Base-by-base conservation (phyloP, 2,888 invertebrate genomes). In the Germaria angustata region DNA sequence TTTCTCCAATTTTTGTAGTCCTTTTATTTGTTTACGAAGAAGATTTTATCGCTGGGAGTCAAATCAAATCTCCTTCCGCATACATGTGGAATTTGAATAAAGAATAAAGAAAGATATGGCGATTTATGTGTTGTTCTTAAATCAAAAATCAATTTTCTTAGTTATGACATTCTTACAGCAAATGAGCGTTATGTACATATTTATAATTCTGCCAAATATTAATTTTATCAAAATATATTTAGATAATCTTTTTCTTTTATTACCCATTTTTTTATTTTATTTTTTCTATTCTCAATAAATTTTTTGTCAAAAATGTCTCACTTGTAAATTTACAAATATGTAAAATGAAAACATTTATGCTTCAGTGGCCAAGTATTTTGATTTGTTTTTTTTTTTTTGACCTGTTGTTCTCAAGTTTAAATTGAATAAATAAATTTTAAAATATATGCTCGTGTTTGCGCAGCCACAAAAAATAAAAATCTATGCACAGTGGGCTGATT, bases 281-380 rank as follows among this genome's bases (percentile, higher is more conserved):
- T 36, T 36, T 36, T 20, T 22, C 20, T 24, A 8, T 34, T 17
- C 28, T 7, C 11, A 46, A 32, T 32, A 20, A 13, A 28, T 5
- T 28, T 44, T 46, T 65, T 53, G 2, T 32, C 1, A 34, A 46
- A 51, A 13, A 49, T 22, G 9, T 75, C 17, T 53, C n/a, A 24
- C n/a, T 61, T 6, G n/a, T 36, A 55, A 34, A 63, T 63, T 69
- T 61, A 69, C 79, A 84, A 80, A 77, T 72, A n/a, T n/a, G n/a
- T n/a, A 65, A 63, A 78, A 79, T 51, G 75, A 69, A 39, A 73
- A 61, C 32, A 63, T 57, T 57, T 51, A 53, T 81, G 57, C 13
- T 49, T 61, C 41, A 55, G 55, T 55, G 46, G 36, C 7, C 28
- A 51, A 51, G 28, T 2, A n/a, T 53, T 28, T 32, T 53, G 9